Evolutionary conservation across 2,113 vertebrate species (phyloP).

Genomic region (Pavo muticus): DNA sequence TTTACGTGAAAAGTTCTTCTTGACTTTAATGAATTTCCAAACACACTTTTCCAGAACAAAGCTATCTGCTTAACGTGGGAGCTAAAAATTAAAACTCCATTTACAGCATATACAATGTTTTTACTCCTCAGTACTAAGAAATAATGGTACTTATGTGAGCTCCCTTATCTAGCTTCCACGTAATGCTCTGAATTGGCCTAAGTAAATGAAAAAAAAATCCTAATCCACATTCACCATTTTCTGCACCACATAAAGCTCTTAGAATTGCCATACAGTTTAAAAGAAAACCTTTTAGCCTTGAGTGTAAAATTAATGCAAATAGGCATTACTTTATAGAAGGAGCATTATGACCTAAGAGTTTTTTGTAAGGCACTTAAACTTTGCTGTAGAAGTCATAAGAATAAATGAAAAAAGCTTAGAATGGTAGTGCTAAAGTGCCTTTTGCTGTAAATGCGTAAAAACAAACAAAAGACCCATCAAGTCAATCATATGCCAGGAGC

Average conservation of each 20-base stretch:
- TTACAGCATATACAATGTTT: background rate
- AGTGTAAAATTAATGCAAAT: background rate
- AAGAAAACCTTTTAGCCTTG: background rate
- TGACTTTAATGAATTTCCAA: background rate
- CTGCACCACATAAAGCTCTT: background rate
- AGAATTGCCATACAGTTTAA: background rate
- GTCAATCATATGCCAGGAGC: background rate
- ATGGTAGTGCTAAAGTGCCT: background rate
- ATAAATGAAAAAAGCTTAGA: background rate
- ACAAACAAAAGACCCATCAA: background rate
- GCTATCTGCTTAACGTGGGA: slow-evolving; percentile 6
- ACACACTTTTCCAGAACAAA: background rate
- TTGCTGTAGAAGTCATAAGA: background rate
- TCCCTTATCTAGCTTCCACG: background rate
- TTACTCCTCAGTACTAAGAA: background rate
- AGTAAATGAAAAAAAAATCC: background rate
- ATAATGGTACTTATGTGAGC: background rate
- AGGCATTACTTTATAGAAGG: background rate
- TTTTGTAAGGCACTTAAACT: background rate
- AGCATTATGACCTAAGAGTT: background rate
- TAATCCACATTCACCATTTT: background rate
- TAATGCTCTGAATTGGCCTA: background rate
- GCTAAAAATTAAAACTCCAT: background rate
- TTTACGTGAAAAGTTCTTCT: background rate
- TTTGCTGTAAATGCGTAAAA: background rate